Evolutionary conservation across 2,888 invertebrate genomes (phyloP), one percentile per base, ranked within the genome.

Genomic region (Lottia scabra): DNA sequence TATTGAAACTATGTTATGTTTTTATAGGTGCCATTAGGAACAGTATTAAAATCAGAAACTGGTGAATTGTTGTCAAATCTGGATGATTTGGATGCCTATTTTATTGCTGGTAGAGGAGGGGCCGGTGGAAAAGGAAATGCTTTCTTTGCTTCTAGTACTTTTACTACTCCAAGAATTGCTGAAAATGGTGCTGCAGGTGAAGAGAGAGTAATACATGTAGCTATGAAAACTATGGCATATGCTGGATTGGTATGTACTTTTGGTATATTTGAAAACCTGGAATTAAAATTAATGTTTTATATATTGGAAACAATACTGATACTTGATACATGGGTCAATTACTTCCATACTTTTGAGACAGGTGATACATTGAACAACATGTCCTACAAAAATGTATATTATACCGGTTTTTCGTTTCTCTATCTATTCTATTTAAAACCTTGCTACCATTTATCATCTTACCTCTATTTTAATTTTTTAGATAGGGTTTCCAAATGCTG

Each of bases 91-190:
- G 94, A 94, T 5, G 91, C 94, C 67, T 94, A 96, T 92, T 99
- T 96, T 90, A 92, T 99, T 19, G 98, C 95, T 12, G 97, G 99
- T 15, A 91, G 97, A 76, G 99, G 99, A 0, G 99, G 99, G 4
- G 93, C 95, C 0, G 99, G 99, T 0, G 99, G 99, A 0, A 94
- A 95, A 86, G 99, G 99, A 0, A 99, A 99, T 91, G 92, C 93
- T 76, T 98, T 95, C 91, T 99, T 98, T 89, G 92, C 94, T 26
- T 93, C 94, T 0, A 94, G 95, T 82, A 92, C 65, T 91, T 94
- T 86, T 93, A 95, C 91, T 90, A 91, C 95, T 0, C 99, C 99
- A 0, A 91, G 93, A 78, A 92, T 97, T 74, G 95, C 95, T 6
- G 98, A 99, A 89, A 91, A 92, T 78, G 99, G 98, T 0, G 98